Conservation (phyloP, 2,888 invertebrate species). For the Erebia epiphron region DNA sequence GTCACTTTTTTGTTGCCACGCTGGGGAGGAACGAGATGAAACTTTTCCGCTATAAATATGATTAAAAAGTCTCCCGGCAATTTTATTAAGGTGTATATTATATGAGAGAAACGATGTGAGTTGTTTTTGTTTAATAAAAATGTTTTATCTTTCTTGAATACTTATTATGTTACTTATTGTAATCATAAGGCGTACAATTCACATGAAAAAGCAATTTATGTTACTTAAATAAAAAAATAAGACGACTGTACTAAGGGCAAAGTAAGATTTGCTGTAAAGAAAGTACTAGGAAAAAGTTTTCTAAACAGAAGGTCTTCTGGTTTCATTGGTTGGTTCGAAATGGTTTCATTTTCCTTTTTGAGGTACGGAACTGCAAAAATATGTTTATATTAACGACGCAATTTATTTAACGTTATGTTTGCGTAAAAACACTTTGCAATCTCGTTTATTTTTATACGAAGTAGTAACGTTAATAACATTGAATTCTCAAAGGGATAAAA, state of each 20-base stretch:
- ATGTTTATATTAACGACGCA: slow-evolving; percentile 19
- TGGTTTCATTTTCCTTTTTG: slow-evolving; percentile 10
- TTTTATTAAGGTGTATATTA: slow-evolving; percentile 17
- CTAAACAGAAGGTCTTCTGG: neutral
- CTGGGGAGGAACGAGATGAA: slow-evolving; percentile 42
- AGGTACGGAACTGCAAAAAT: slow-evolving; percentile 15
- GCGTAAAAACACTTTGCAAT: slow-evolving; percentile 21
- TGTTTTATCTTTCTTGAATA: neutral
- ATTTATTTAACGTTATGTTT: slow-evolving; percentile 23
- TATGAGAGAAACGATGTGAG: neutral
- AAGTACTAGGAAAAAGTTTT: neutral
- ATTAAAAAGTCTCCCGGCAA: slow-evolving; percentile 21
- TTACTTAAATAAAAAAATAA: neutral
- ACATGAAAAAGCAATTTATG: neutral
- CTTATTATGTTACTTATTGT: neutral
- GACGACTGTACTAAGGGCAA: no score
- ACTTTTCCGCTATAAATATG: slow-evolving; percentile 39
- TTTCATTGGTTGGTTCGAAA: no score
- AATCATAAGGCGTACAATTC: neutral
- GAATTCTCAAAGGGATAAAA: slow-evolving; percentile 17
- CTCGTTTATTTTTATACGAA: slow-evolving; percentile 24
- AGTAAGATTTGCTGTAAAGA: neutral
- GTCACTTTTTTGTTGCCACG: slow-evolving; percentile 55
- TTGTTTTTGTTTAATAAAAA: neutral
- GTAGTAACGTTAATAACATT: slow-evolving; percentile 21